These are phyloP conservation scores for Mesembrinibis cayennensis DNA, from an alignment of 2,113 vertebrate genomes.

Conservation along the genomic window DNA sequence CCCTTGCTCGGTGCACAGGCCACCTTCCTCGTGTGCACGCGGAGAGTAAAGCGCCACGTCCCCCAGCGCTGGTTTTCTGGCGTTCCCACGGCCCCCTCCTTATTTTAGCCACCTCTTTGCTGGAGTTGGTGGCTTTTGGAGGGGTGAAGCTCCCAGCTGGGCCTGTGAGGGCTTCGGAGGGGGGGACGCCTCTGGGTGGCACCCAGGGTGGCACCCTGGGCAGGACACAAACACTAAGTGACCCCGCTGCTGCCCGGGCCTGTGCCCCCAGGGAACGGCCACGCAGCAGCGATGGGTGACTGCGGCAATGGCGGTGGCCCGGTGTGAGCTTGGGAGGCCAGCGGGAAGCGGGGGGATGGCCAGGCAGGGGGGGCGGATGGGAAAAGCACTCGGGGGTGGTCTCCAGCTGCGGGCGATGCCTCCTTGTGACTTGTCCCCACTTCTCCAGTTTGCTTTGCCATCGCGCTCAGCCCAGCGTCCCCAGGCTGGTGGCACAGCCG, in stretches of 20 bases:
- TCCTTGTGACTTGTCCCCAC: background rate
- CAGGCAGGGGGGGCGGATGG: too few relatives aligned
- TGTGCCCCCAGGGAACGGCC: rapidly evolving
- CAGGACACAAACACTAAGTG: background rate
- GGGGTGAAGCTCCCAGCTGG: background rate
- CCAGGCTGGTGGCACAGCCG: background rate
- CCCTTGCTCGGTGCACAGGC: background rate
- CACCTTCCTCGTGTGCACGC: rapidly evolving
- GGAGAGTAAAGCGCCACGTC: background rate
- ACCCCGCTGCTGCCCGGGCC: background rate
- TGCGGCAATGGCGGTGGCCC: rapidly evolving
- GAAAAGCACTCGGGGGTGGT: background rate
- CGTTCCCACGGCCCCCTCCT: background rate
- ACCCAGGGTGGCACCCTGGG: background rate
- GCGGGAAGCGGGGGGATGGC: rapidly evolving
- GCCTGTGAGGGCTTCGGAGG: background rate
- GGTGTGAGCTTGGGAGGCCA: rapidly evolving
- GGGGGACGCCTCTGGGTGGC: background rate
- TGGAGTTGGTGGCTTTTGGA: background rate
- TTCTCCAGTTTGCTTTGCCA: background rate
- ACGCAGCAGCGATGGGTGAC: background rate
- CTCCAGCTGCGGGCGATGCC: background rate
- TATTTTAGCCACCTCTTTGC: background rate
- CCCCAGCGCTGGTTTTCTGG: background rate
- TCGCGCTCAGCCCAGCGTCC: rapidly evolving